Base-by-base conservation (phyloP, 2,888 invertebrate genomes). In the Clanis bilineata region DNA sequence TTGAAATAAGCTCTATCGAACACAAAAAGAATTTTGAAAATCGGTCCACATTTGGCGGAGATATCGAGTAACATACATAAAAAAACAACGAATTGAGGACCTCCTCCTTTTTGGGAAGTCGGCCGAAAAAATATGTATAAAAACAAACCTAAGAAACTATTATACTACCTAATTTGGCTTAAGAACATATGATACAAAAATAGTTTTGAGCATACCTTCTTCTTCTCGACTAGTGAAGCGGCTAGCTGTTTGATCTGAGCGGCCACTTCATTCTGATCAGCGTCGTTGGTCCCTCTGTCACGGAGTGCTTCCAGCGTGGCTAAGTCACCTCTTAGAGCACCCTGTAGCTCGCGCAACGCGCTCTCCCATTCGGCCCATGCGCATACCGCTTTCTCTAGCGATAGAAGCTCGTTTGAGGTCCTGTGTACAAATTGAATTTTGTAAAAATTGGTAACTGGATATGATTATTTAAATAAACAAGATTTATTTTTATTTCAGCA, bases 351-450 rank as follows among this genome's bases (percentile, higher is more conserved):
- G 15, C 95, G 94, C 59, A 97, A 88, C 9, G 96, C 95, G 62
- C 93, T 93, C 79, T 96, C 96, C 87, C 97, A 94, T 79, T 96
- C 95, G 59, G 94, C 94, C 96, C 96, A 96, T 32, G 94, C 94
- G 68, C 93, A 93, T 55, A 96, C 93, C 10, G 96, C 94, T 69
- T 94, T 94, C 76, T 95, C 96, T 61, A 97, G 88, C 66, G 94
- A 94, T 69, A 95, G 93, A 74, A 97, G 88, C 80, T 96, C 95
- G 70, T 94, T 94, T 70, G 94, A 95, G 61, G 96, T 95, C 77
- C 96, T 96, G 84, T 18, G n/a, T 15, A 10, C 92, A 86, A 41
- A 6, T 32, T 63, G 69, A 62, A 15, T 41, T 56, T 3, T 21
- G 2, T n/a, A n/a, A 21, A 36, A 41, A 21, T 18, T 41, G 38